Evolutionary conservation across 2,797 vertebrate genomes (phyloP).

Genomic region (Florisuga fusca): DNA sequence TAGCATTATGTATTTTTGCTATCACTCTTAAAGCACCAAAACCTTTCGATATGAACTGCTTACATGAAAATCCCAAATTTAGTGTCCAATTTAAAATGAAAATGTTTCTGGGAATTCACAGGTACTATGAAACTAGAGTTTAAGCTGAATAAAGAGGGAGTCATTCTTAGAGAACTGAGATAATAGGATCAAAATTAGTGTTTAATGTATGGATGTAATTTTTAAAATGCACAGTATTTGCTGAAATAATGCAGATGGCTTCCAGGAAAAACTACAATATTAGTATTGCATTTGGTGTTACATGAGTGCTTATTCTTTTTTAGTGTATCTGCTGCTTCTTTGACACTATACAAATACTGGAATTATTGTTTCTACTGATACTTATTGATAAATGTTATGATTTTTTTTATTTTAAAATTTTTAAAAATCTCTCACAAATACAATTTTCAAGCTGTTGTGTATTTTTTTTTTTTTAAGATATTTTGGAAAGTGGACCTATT

Average conservation of each 20-base stretch:
- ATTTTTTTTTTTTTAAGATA: no score
- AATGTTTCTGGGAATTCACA: background rate
- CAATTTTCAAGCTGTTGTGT: background rate
- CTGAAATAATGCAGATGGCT: background rate
- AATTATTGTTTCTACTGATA: background rate
- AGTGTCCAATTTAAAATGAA: background rate
- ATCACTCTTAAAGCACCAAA: background rate
- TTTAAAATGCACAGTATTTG: background rate
- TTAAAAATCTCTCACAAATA: background rate
- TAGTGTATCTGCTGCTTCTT: background rate
- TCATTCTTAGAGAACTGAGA: background rate
- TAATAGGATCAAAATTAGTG: background rate
- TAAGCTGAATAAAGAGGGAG: background rate
- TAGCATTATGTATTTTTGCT: background rate
- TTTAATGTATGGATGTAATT: background rate
- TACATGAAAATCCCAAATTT: background rate
- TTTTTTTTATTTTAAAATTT: background rate
- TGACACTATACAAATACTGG: background rate
- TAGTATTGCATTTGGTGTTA: background rate
- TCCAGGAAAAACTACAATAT: background rate
- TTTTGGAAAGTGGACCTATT: background rate
- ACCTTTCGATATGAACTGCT: background rate
- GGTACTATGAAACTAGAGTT: background rate
- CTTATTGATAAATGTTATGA: background rate
- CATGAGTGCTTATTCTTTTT: background rate